phyloP scores from a whole-genome alignment of 2,113 vertebrate genomes.

The Oncorhynchus gorbuscha region DNA sequence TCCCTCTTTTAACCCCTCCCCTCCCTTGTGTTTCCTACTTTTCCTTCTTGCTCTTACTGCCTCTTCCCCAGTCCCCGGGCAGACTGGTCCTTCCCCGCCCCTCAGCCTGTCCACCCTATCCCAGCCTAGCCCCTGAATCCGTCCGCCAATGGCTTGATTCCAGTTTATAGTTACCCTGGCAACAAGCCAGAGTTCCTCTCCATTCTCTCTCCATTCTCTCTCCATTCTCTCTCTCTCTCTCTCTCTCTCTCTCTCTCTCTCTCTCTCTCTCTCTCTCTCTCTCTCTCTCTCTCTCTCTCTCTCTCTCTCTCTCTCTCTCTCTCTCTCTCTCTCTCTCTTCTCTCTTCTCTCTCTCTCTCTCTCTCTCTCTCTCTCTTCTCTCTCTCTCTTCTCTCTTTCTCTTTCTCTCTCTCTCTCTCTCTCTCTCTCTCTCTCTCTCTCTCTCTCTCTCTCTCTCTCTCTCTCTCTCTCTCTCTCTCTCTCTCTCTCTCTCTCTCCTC shows the following conservation, averaged over 20 bases:
- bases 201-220: conserved; percentile 39
- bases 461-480: background rate
- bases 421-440: conserved; percentile 2
- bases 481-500: conserved; percentile 23
- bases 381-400: conserved; percentile 17
- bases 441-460: conserved; percentile 15
- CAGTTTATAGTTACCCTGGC: conserved; percentile 74
- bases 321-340: conserved; percentile 20
- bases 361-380: background rate
- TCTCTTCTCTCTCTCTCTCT: background rate
- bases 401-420: conserved; percentile 35
- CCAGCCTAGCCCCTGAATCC: conserved; percentile 21
- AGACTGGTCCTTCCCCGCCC: conserved; percentile 35
- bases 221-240: background rate
- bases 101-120: conserved; percentile 57
- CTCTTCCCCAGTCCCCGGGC: conserved; percentile 17
- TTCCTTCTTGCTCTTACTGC: background rate
- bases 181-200: conserved; percentile 70
- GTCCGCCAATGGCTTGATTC: conserved; percentile 60
- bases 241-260: conserved; percentile 16
- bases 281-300: conserved; percentile 23
- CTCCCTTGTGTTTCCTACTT: conserved; percentile 10
- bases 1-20: background rate
- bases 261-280: background rate
- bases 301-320: background rate